These are phyloP conservation scores for Emydura subglobosa DNA, from an alignment of 2,113 vertebrate species.

Conservation along the genomic window DNA sequence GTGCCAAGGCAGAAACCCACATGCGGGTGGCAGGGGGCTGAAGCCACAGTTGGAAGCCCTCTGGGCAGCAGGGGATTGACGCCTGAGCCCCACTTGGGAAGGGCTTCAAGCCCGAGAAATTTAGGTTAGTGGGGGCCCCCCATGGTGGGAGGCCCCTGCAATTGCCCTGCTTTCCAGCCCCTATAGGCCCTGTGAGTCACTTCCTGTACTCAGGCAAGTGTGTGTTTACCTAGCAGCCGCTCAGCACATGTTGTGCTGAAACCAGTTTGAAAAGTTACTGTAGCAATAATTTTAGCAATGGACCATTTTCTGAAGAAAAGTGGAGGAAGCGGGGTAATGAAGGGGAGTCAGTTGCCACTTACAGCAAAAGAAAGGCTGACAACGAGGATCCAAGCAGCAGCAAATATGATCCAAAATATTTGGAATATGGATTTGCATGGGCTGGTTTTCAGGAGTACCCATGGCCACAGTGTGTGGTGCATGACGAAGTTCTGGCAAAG, in stretches of 20 bases:
- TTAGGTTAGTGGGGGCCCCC: background rate
- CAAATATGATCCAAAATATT: background rate
- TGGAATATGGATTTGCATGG: background rate
- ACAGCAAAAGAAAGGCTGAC: background rate
- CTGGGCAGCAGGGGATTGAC: background rate
- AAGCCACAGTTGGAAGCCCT: background rate
- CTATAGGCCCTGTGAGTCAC: background rate
- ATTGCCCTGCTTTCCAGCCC: background rate
- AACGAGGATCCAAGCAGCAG: background rate
- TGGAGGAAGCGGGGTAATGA: background rate
- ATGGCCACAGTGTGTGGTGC: background rate
- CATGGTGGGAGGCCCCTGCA: background rate
- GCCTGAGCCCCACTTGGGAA: background rate
- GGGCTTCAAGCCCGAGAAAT: background rate
- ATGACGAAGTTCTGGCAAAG: background rate
- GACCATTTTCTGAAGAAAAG: background rate
- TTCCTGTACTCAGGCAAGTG: background rate
- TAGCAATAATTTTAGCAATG: background rate
- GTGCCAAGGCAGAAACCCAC: no score
- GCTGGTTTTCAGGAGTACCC: background rate
- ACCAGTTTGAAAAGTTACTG: background rate
- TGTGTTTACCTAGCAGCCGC: background rate
- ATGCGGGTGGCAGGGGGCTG: background rate
- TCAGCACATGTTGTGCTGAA: background rate
- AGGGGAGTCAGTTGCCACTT: background rate